Conservation (phyloP, 2,797 vertebrate species). For the Thripadectes ignobilis region DNA sequence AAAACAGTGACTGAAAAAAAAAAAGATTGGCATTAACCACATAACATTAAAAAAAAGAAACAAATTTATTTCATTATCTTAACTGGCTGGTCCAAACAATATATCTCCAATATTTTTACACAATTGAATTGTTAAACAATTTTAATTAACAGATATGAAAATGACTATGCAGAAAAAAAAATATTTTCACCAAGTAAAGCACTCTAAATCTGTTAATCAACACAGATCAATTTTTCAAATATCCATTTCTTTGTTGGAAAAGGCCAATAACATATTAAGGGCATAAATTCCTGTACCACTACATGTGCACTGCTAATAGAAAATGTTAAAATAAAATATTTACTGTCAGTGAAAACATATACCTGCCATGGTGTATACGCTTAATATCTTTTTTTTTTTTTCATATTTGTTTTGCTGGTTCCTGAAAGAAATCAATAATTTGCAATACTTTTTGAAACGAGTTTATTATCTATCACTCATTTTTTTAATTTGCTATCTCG, state of each 20-base stretch:
- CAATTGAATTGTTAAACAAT: neutral
- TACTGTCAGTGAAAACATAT: neutral
- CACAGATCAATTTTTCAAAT: neutral
- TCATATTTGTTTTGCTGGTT: neutral
- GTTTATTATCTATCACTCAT: neutral
- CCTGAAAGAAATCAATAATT: slow-evolving; percentile 20
- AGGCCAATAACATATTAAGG: neutral
- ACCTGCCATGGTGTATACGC: neutral
- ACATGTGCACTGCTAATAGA: neutral
- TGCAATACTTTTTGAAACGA: neutral
- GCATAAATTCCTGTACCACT: neutral
- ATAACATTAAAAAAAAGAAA: neutral
- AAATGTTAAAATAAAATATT: slow-evolving; percentile 2
- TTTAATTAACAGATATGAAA: neutral
- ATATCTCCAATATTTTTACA: neutral
- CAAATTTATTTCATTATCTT: neutral
- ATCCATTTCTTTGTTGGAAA: neutral
- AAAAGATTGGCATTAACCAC: neutral
- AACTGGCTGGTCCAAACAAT: neutral
- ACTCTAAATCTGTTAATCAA: neutral
- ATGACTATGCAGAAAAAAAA: neutral
- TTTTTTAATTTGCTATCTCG: neutral
- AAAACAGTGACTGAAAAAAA: neutral
- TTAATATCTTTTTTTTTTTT: neutral
- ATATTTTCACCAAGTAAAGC: neutral